Evolutionary conservation across 35 echinoderm and acorn worm genomes (phyloP).

Genomic region (Holothuria glaberrima): DNA sequence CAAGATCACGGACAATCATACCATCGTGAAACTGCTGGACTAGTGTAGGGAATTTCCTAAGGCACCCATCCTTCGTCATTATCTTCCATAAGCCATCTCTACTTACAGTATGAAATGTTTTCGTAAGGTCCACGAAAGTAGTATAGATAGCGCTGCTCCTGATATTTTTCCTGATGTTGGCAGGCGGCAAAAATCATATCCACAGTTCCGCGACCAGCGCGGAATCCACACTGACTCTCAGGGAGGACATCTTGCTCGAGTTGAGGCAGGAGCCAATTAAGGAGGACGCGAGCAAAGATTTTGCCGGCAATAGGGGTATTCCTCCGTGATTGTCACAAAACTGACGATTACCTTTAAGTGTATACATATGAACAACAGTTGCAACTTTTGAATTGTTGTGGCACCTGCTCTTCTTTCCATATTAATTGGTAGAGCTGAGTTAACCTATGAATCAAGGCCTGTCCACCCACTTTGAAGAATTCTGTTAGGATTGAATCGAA

Average conservation of each 20-base stretch:
- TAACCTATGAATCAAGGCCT: no score
- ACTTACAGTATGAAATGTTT: constrained; percentile 67
- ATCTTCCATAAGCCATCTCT: constrained; percentile 57
- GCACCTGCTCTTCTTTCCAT: no score
- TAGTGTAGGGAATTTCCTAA: no score
- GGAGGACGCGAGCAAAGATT: constrained; percentile 50
- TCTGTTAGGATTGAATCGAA: no score
- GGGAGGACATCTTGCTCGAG: constrained; percentile 26
- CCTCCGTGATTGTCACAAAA: constrained; percentile 73
- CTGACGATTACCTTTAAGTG: constrained; percentile 38
- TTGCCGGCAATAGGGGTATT: constrained; percentile 68
- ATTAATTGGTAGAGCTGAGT: no score
- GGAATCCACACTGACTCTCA: constrained; percentile 80
- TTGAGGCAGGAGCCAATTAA: constrained; percentile 21
- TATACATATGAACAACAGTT: no score
- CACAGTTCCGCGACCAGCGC: constrained; percentile 63
- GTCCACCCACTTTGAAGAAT: no score
- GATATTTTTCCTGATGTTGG: constrained; percentile 63
- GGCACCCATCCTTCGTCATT: constrained; percentile 8
- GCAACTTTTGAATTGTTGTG: no score
- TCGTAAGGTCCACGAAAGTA: constrained; percentile 76
- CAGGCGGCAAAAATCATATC: constrained; percentile 52
- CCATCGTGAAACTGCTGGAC: constrained; percentile 13
- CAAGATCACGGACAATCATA: background rate
- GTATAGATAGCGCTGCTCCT: constrained; percentile 52